Evolutionary conservation across 2,888 invertebrate genomes (phyloP).

Genomic region (Agrochola macilenta): DNA sequence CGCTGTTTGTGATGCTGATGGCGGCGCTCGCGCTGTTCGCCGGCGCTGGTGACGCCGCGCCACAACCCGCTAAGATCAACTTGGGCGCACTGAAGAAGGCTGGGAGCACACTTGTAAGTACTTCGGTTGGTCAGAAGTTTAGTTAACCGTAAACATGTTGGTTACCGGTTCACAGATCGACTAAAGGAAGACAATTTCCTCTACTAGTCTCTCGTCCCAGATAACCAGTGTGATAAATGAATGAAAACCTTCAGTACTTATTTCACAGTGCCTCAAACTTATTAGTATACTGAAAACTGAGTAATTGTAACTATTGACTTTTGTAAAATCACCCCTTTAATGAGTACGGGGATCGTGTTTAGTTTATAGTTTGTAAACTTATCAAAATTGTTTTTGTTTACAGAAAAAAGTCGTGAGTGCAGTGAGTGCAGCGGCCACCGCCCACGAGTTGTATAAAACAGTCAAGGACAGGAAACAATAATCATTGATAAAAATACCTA

Average conservation of each 20-base stretch:
- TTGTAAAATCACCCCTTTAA: not conserved
- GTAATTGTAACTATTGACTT: not conserved
- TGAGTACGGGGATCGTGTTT: not conserved
- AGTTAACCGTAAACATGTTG: not conserved
- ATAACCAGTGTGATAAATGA: not conserved
- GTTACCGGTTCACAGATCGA: not conserved
- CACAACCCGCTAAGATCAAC: slow-evolving; percentile 18
- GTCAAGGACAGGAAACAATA: slow-evolving; percentile 15
- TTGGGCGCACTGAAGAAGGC: too few species aligned
- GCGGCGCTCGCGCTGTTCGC: slow-evolving; percentile 32
- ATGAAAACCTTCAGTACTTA: not conserved
- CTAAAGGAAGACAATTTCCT: not conserved
- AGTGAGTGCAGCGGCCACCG: slow-evolving; percentile 6
- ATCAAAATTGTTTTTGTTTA: not conserved
- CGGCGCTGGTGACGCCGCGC: slow-evolving; percentile 25
- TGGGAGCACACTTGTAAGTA: too few species aligned
- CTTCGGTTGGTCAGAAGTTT: not conserved
- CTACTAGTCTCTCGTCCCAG: not conserved
- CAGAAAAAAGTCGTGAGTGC: slow-evolving; percentile 1
- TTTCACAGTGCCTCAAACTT: not conserved
- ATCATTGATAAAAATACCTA: not conserved
- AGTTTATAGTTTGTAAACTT: not conserved
- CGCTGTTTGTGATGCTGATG: slow-evolving; percentile 28
- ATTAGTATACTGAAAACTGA: not conserved
- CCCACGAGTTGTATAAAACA: slow-evolving; percentile 2